These are phyloP conservation scores for Epizoanthus fatuus DNA, from an alignment of 92 coral and sea anemone genomes.

Conservation along the genomic window DNA sequence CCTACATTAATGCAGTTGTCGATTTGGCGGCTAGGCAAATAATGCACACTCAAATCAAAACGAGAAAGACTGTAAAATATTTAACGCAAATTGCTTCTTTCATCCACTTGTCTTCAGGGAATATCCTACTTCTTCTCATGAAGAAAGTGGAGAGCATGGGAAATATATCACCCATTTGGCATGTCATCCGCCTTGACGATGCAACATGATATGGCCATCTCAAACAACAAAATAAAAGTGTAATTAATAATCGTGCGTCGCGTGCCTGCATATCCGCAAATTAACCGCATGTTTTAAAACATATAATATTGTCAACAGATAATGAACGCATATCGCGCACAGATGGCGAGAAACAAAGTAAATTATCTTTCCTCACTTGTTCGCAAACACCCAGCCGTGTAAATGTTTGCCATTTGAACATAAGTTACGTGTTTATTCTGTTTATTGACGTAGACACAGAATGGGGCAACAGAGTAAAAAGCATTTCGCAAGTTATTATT, in stretches of 20 bases:
- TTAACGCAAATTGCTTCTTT: background rate
- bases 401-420: background rate
- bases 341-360: background rate
- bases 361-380: background rate
- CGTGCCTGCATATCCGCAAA: background rate
- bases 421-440: too few relatives aligned
- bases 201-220: background rate
- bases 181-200: background rate
- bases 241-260: background rate
- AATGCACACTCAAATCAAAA: background rate
- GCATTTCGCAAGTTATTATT: background rate
- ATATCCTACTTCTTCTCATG: background rate
- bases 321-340: background rate
- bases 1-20: background rate
- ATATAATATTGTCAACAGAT: background rate
- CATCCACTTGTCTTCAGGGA: background rate
- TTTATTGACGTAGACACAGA: too few relatives aligned
- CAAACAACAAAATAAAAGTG: background rate
- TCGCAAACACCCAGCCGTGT: background rate
- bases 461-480: too few relatives aligned
- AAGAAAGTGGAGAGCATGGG: background rate
- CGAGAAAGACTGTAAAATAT: background rate
- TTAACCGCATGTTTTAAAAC: slow-evolving; percentile 4
- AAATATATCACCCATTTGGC: background rate
- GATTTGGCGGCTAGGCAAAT: background rate